phyloP scores from a whole-genome alignment of 1,140 invertebrate genomes.

The Neelides sp. region DNA sequence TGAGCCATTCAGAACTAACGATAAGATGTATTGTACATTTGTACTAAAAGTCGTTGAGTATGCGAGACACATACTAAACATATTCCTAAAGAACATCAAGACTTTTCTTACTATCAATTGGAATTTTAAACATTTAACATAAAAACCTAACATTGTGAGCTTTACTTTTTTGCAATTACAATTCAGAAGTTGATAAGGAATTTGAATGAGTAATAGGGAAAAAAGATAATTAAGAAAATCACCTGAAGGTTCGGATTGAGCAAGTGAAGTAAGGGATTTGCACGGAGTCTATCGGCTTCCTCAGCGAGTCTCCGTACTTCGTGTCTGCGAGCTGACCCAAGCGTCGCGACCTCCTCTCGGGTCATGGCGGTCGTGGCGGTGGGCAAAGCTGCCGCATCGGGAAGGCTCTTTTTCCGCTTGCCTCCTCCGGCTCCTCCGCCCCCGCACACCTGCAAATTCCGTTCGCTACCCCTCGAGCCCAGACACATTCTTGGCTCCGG shows the following conservation, averaged over 20 bases:
- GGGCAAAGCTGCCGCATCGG: constrained; percentile 73
- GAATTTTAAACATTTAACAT: too few species aligned
- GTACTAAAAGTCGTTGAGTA: too few species aligned
- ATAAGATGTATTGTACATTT: too few species aligned
- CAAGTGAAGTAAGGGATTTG: constrained; percentile 86
- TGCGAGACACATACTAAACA: too few species aligned
- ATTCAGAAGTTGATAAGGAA: too few species aligned
- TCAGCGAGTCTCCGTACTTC: constrained; percentile 81
- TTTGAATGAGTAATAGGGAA: neutral
- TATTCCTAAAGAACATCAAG: too few species aligned
- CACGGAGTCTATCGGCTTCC: constrained; percentile 76
- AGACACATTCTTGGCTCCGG: constrained; percentile 34
- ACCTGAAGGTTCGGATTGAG: constrained; percentile 96
- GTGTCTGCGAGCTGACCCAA: constrained; percentile 84
- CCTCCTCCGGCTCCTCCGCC: constrained; percentile 48
- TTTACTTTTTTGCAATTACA: too few species aligned
- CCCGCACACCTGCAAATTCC: constrained; percentile 38
- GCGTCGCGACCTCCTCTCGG: constrained; percentile 82
- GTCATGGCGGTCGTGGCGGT: constrained; percentile 66
- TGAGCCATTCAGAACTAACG: too few species aligned
- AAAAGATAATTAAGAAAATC: constrained; percentile 34
- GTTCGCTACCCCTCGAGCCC: constrained; percentile 36
- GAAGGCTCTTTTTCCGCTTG: constrained; percentile 86
- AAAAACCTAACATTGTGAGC: too few species aligned
- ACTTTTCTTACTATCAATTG: too few species aligned